Conservation (phyloP, 2,888 invertebrate genomes). For the Magallana nippona region DNA sequence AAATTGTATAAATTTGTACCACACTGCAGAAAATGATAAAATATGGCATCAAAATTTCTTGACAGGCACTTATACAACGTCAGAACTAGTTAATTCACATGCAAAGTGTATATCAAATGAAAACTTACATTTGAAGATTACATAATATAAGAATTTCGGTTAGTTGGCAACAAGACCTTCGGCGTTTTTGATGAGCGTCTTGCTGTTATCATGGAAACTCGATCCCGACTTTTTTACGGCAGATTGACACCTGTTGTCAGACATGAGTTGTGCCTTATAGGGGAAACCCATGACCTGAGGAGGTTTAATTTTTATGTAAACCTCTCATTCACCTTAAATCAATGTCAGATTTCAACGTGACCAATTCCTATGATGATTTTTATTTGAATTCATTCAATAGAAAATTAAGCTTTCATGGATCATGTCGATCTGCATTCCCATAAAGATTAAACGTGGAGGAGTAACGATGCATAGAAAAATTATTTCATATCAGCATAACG, state of each 20-base stretch:
- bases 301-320: not conserved
- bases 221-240: conserved; percentile 5
- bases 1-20: conserved; percentile 11
- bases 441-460: too few relatives aligned
- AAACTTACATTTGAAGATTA: not conserved
- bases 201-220: conserved; percentile 24
- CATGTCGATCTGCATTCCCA: too few relatives aligned
- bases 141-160: conserved; percentile 3
- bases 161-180: not conserved
- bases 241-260: conserved; percentile 24
- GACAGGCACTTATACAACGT: conserved; percentile 17
- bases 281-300: not conserved
- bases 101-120: conserved; percentile 14
- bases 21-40: conserved; percentile 18
- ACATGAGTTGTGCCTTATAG: too few relatives aligned
- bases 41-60: not conserved
- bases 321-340: not conserved
- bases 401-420: too few relatives aligned
- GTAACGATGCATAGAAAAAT: too few relatives aligned
- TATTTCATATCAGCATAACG: not conserved
- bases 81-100: conserved; percentile 20
- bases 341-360: not conserved
- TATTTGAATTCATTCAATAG: too few relatives aligned
- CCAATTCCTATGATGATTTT: too few relatives aligned
- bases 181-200: not conserved